Evolutionary conservation across 2,797 vertebrate genomes (phyloP).

Genomic region (Tolypeutes matacus): DNA sequence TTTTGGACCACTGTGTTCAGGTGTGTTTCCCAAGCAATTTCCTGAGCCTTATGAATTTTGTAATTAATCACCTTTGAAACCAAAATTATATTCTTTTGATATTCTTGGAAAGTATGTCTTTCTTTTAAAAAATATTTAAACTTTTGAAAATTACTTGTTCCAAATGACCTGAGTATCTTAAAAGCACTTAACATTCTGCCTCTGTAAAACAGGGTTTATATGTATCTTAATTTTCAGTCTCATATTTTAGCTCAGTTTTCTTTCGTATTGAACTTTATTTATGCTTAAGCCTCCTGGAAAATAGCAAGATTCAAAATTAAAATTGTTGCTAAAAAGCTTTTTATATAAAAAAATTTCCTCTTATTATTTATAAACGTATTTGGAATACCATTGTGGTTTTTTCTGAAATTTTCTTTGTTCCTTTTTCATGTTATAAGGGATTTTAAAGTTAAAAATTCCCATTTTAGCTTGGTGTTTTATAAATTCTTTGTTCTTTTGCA

Average conservation of each 20-base stretch:
- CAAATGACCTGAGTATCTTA: background rate
- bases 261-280: conserved; percentile 50
- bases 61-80: background rate
- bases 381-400: conserved; percentile 12
- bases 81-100: background rate
- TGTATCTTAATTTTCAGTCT: background rate
- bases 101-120: background rate
- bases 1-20: background rate
- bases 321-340: background rate
- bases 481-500: conserved; percentile 39
- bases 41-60: background rate
- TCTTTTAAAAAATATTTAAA: background rate
- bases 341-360: background rate
- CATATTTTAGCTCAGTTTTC: conserved; percentile 60
- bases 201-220: background rate
- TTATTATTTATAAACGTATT: conserved; percentile 53
- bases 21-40: background rate
- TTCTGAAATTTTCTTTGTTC: background rate
- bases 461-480: conserved; percentile 54
- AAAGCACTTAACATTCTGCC: background rate
- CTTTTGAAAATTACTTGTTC: background rate
- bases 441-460: conserved; percentile 65
- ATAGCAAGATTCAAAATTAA: conserved; percentile 53
- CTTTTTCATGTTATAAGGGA: background rate
- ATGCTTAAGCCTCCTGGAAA: conserved; percentile 23